Percentiles rank a stretch among this genome's conserved stretches.
phyloP scores from a whole-genome alignment of 2,113 vertebrate species.

The Mirounga angustirostris region DNA sequence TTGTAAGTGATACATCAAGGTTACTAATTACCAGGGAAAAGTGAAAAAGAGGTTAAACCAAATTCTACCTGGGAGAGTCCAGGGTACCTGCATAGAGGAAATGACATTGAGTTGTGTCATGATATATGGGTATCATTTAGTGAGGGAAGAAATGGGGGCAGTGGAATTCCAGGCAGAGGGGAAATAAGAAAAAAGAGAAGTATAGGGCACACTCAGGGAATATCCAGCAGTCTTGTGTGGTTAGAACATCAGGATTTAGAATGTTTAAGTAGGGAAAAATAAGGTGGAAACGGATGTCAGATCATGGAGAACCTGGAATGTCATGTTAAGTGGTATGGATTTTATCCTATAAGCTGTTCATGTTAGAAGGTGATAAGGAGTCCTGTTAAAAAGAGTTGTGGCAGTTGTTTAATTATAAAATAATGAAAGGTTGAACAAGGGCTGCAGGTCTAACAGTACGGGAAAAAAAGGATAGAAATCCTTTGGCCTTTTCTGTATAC shows the following conservation, averaged over 20 bases:
- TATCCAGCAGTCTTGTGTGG: background rate
- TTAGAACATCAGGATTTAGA: background rate
- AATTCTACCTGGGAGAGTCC: background rate
- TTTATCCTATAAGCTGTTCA: background rate
- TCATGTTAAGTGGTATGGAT: background rate
- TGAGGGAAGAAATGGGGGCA: background rate
- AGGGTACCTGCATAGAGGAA: background rate
- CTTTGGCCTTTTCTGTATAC: background rate
- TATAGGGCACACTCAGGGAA: background rate
- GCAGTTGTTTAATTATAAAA: conserved; percentile 23
- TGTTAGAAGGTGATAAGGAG: background rate
- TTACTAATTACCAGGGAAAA: background rate
- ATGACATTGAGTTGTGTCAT: background rate
- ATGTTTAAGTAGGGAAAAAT: background rate
- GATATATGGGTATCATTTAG: background rate
- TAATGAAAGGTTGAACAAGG: background rate
- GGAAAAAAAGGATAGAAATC: background rate
- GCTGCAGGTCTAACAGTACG: background rate
- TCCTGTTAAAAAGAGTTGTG: background rate
- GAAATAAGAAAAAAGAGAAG: conserved; percentile 11
- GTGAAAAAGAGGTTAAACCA: background rate
- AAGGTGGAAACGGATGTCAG: background rate
- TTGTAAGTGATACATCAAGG: background rate
- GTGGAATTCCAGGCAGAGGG: background rate
- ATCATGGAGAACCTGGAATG: conserved; percentile 29